Evolutionary conservation across 2,888 invertebrate genomes (phyloP), one percentile per base, ranked within the genome.

Genomic region (Microctonus aethiopoides): DNA sequence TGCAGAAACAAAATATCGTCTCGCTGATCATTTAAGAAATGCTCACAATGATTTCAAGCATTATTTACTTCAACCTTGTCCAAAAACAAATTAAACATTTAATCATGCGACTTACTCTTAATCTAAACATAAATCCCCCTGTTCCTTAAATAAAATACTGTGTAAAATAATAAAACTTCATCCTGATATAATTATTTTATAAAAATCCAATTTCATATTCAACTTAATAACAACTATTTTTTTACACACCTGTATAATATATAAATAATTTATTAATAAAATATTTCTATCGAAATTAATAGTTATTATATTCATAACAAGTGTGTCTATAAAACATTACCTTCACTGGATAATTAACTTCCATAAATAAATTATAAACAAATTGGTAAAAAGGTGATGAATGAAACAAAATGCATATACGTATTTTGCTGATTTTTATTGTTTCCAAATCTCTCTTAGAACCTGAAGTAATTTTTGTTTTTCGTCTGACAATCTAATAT

Each of bases 401-500:
- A 26, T 11, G 26, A 65, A 22, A 56, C 22, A n/a, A 61, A 26
- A 39, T n/a, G 29, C 13, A 26, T 26, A 22, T 56, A 34, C 51
- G 11, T 77, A 75, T 79, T 80, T 80, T 80, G 76, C 67, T 79
- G 68, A 62, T 74, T 80, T 83, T 84, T 83, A 83, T 84, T 83
- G 83, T 81, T 83, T 81, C 81, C 83, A 84, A 83, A 77, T 77
- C 46, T 77, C 57, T 79, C 81, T 84, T 84, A 85, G 81, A 84
- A 84, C 84, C 84, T 82, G 83, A 84, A 85, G 81, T 82, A 84
- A 20, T 57, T 64, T 56, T 52, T 54, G 62, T 68, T 73, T 72
- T 72, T 84, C 81, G 77, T 84, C 80, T 82, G 82, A 84, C 83
- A 85, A 83, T 86, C 83, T 85, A 84, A 82, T 84, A 84, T 82